These are phyloP conservation scores for Erinaceus europaeus DNA, from an alignment of 2,113 vertebrate species.

Conservation along the genomic window DNA sequence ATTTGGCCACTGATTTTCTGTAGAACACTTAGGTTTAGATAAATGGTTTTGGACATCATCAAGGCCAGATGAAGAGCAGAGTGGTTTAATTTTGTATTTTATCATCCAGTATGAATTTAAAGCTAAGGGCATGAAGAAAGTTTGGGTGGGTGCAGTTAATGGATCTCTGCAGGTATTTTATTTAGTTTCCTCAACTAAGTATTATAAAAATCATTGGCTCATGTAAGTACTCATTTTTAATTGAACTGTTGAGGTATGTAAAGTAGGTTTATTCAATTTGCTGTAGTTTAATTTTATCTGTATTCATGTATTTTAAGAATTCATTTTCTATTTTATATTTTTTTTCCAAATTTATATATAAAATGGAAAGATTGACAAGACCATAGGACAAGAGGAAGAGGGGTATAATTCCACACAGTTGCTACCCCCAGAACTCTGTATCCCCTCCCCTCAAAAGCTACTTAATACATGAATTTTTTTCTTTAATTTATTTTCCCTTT, in stretches of 20 bases:
- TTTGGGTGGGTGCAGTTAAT: neutral
- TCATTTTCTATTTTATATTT: neutral
- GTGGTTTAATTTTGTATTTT: conserved; percentile 41
- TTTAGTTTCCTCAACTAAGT: neutral
- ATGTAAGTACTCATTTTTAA: neutral
- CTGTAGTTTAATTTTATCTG: neutral
- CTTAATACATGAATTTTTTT: too few relatives aligned
- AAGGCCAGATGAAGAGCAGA: conserved; percentile 23
- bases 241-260: neutral
- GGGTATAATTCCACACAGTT: too few relatives aligned
- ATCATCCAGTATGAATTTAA: conserved; percentile 30
- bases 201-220: conserved; percentile 1
- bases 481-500: too few relatives aligned
- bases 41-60: conserved; percentile 19
- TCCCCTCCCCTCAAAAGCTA: too few relatives aligned
- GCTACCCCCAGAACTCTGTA: too few relatives aligned
- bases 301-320: neutral
- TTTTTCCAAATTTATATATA: too few relatives aligned
- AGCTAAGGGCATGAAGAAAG: neutral
- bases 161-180: neutral
- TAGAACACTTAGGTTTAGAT: neutral
- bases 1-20: neutral
- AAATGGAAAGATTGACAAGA: too few relatives aligned
- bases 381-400: too few relatives aligned
- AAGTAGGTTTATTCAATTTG: neutral